Evolutionary conservation across 2,113 vertebrate species (phyloP).

Genomic region (Vimba vimba): DNA sequence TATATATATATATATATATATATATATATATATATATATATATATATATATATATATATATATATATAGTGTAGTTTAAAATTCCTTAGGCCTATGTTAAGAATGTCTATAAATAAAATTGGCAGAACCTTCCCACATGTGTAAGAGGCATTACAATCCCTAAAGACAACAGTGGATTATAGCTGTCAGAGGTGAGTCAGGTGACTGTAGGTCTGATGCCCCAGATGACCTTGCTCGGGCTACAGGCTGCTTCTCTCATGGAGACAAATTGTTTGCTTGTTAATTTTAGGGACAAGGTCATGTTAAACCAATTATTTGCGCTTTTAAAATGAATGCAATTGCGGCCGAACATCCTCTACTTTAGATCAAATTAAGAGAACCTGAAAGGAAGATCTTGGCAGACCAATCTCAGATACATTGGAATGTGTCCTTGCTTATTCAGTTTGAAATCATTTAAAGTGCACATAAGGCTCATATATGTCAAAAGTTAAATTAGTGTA

Average conservation of each 20-base stretch:
- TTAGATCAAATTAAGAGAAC: background rate
- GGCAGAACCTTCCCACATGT: conserved; percentile 2
- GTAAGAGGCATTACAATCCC: background rate
- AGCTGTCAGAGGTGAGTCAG: background rate
- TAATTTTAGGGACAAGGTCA: background rate
- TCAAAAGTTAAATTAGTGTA: background rate
- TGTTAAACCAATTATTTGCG: background rate
- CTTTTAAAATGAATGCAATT: background rate
- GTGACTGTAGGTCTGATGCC: background rate
- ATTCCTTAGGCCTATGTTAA: background rate
- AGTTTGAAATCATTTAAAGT: background rate
- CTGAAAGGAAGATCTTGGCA: background rate
- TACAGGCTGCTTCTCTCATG: background rate
- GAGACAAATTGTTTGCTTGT: background rate
- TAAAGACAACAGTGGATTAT: conserved; percentile 22
- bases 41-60: no score
- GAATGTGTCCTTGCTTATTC: background rate
- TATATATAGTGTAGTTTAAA: background rate
- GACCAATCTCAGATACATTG: background rate
- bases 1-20: no score
- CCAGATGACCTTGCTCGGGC: background rate
- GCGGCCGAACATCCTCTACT: background rate
- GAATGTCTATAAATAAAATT: background rate
- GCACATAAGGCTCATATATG: no score
- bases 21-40: no score